These are phyloP conservation scores for Trichechus manatus DNA, from an alignment of 2,113 vertebrate genomes.

Conservation along the genomic window DNA sequence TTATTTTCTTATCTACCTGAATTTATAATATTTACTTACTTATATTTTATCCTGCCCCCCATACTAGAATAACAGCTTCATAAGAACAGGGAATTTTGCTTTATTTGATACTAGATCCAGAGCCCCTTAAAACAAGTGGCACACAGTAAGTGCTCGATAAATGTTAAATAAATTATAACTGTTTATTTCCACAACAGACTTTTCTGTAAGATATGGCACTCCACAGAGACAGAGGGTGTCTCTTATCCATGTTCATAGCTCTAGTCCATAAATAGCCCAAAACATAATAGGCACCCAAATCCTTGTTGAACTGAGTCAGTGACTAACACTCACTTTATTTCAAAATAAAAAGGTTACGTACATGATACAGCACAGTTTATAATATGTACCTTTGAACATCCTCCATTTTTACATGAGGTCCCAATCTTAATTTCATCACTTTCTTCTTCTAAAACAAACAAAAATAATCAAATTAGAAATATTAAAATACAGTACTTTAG, in stretches of 20 bases:
- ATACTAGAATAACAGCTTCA: background rate
- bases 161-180: background rate
- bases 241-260: background rate
- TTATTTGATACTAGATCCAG: background rate
- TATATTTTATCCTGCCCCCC: background rate
- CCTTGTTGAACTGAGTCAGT: background rate
- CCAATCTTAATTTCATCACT: conserved; percentile 95
- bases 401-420: conserved; percentile 95
- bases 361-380: conserved; percentile 18
- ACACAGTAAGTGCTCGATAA: background rate
- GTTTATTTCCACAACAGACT: background rate
- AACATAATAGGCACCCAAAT: background rate
- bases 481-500: conserved; percentile 34
- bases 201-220: background rate
- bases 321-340: background rate
- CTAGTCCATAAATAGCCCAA: background rate
- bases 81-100: background rate
- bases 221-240: background rate
- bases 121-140: background rate
- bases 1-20: background rate
- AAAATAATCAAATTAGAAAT: conserved; percentile 11
- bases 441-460: conserved; percentile 92
- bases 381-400: conserved; percentile 93
- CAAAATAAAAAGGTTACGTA: conserved; percentile 52
- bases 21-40: background rate